Base-by-base conservation (phyloP, 2,113 vertebrate species). In the Prionailurus viverrinus region DNA sequence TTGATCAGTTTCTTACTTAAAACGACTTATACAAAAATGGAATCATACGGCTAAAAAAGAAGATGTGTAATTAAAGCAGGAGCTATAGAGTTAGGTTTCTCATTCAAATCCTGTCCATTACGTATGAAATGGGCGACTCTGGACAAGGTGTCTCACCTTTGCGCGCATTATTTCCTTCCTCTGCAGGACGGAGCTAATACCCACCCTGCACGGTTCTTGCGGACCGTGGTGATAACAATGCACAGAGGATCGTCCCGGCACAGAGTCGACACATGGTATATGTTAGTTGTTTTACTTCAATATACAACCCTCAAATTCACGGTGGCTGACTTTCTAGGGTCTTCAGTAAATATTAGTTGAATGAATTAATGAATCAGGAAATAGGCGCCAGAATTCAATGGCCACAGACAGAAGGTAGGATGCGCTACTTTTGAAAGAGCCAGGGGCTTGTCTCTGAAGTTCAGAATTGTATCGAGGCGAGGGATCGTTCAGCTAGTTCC, bases 401-500 rank as follows among this genome's bases (percentile, higher is more conserved):
- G 90, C 65, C 63, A 36, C 51, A 97, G 96, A 66, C 48, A 65
- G 92, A 84, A 53, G 14, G 33, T 10, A 81, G 73, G 61, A 78
- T 0, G 95, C 15, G 66, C 61, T 6, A 8, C 86, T 96, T 88
- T 95, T 63, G 53, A 92, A 98, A 96, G 94, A 95, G 65, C 95
- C 78, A 97, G 82, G 69, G 97, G 78, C 94, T 73, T 94, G 80
- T 0, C 97, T 98, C 97, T 98, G 76, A 91, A 89, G 93, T 96
- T 88, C 89, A 92, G 96, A 97, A 90, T 94, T 78, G 93, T 91
- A 95, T 95, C 92, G 95, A 97, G 73, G 86, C 92, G 93, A 96
- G 96, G 97, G 90, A 78, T 96, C 87, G 83, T 93, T 97, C 90
- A 89, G 65, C 93, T 97, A 97, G 95, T 82, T 96, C 69, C 82